Base-by-base conservation (phyloP, 2,113 vertebrate species). In the Chionis minor region DNA sequence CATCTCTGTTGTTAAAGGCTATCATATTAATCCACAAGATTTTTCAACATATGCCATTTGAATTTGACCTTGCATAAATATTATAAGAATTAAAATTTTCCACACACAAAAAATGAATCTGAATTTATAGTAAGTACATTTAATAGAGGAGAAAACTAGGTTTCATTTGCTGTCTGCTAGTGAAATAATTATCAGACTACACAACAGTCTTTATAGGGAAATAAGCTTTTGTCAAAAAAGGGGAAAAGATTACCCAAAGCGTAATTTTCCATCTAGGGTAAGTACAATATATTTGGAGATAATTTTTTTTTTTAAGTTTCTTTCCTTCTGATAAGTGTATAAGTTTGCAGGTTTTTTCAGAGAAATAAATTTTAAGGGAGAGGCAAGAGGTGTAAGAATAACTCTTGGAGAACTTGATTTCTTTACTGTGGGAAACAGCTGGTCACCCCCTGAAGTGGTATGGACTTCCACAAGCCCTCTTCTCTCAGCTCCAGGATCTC, bases 131-230 rank as follows among this genome's bases (percentile, higher is more conserved):
- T 47, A 88, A 86, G 45, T 70, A 56, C 55, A 81, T 83, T 90
- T 95, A 73, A 80, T 40, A 86, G 67, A 80, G 71, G 72, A 92
- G 82, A 88, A 92, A 93, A 94, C 93, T 58, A 24, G 24, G 26
- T 38, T 93, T 92, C 51, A 42, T 81, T 80, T 96, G 49, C 58
- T 90, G 54, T 80, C 54, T 90, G 58, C 74, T 61, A 66, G 35
- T 75, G 30, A 90, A 88, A 93, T 88, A 88, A 67, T 92, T 83
- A 83, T 88, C 62, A 83, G 71, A 78, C 38, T 54, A 77, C 27
- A n/a, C 21, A 88, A 40, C 27, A 63, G 21, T 61, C 73, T 91
- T 86, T 75, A 56, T 16, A 69, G 56, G 51, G 14, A 93, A 93
- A 63, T 69, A 72, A 80, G 20, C 21, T 95, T 90, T 35, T 47